Percentiles rank a stretch among this genome's conserved stretches.
Conservation (phyloP, 2,888 invertebrate genomes). For the Oxycera nigricornis region DNA sequence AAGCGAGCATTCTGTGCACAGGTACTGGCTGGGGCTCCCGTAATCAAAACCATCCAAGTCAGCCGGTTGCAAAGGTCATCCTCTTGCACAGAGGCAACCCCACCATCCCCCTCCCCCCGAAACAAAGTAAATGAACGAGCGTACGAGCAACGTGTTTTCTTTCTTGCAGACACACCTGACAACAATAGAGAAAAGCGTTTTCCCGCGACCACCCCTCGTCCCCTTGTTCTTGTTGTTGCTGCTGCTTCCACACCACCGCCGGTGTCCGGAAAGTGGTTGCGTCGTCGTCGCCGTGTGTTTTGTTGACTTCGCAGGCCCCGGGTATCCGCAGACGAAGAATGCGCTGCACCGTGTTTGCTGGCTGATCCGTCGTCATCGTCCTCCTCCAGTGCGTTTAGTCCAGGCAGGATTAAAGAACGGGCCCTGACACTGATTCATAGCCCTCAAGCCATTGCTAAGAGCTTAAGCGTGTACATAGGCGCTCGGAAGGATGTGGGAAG, state of each 20-base stretch:
- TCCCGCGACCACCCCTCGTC: not conserved
- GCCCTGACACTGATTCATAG: conserved; percentile 15
- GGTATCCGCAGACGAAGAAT: not conserved
- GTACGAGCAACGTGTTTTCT: conserved; percentile 1
- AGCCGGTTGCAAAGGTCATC: conserved; percentile 32
- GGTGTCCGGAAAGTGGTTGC: not conserved
- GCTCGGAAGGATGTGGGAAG: not conserved
- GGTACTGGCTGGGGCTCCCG: not conserved
- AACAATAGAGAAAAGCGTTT: conserved; percentile 11
- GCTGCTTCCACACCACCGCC: not conserved
- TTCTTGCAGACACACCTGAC: conserved; percentile 31
- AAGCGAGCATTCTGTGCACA: not conserved
- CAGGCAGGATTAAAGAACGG: not conserved
- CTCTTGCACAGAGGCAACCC: conserved; percentile 6
- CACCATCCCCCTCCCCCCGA: not conserved
- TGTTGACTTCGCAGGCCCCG: not conserved
- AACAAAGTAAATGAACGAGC: not conserved
- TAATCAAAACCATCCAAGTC: not conserved
- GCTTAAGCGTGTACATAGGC: not conserved
- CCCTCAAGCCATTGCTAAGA: not conserved
- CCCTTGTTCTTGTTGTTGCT: not conserved
- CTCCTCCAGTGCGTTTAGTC: not conserved
- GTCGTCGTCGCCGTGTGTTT: not conserved
- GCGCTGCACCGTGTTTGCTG: not conserved
- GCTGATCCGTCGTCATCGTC: too few species aligned